Evolutionary conservation across 2,888 invertebrate species (phyloP), one percentile per base, ranked within the genome.

Genomic region (Embidobia sp.): DNA sequence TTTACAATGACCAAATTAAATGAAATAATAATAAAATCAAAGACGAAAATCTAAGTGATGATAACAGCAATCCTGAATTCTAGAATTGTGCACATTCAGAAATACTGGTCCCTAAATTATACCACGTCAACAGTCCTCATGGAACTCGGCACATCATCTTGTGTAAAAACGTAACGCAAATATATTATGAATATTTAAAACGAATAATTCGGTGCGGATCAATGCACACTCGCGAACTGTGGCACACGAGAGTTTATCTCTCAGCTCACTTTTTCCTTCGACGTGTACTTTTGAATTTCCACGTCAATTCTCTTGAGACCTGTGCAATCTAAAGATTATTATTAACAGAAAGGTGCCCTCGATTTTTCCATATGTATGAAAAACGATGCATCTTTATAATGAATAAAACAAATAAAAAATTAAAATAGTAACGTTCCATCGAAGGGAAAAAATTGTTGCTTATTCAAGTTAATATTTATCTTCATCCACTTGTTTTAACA

Each of bases 271-370:
- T 10, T 40, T 18, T 61, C 11, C 29, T 55, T 37, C n/a, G 18
- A 46, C n/a, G n/a, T 35, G 46, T 46, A 16, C 22, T 59, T 33
- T 33, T 11, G 15, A 59, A 42, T 11, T 57, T 33, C 6, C 33
- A 33, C 10, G n/a, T n/a, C n/a, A n/a, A 33, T 33, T 26, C 59
- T 33, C 44, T 6, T 5, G 44, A 40, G 33, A 11, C 22, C 35
- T n/a, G 33, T 35, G 29, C 46, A 59, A 59, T 59, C 33, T 59
- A 46, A 16, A 59, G 59, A 59, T 57, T 57, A 57, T 29, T 29
- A 31, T 11, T n/a, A 3, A 26, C 42, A 19, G 6, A 19, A 31
- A 57, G 44, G 31, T 31, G 13, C 10, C 33, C 4, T 8, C 16
- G 33, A 44, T 10, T 59, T 61, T 48, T 31, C 35, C 6, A 48